phyloP scores from a whole-genome alignment of 1,140 invertebrate genomes.

The Lanistes nyassanus region DNA sequence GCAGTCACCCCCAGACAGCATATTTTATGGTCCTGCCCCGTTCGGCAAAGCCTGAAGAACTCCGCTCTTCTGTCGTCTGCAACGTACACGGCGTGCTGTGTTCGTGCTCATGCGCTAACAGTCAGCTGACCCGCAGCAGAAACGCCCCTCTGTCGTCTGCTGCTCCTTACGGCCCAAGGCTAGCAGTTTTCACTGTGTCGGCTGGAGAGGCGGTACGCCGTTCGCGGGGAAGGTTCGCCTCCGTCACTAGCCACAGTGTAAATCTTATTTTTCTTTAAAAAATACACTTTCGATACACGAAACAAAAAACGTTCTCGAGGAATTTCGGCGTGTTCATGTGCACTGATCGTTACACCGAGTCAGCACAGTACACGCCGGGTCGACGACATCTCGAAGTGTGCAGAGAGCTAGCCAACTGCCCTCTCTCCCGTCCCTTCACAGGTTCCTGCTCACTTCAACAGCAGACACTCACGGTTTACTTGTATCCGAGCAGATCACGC shows the following conservation, averaged over 20 bases:
- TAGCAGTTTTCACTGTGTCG: neutral
- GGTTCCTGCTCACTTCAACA: neutral
- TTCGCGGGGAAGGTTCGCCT: neutral
- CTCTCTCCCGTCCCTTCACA: neutral
- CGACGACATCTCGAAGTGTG: neutral
- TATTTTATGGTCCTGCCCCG: neutral
- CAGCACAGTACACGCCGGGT: neutral
- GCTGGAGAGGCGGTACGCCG: neutral
- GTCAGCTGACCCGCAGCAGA: conserved; percentile 15
- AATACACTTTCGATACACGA: neutral
- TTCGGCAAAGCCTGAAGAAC: neutral
- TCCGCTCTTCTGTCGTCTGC: conserved; percentile 4
- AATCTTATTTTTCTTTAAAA: neutral
- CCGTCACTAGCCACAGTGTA: neutral
- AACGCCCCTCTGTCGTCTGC: conserved; percentile 21
- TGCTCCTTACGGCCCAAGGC: neutral
- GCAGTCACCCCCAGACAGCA: too few species aligned
- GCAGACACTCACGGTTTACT: neutral
- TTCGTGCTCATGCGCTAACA: neutral
- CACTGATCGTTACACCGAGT: neutral
- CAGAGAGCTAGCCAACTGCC: neutral
- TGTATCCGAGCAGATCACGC: neutral
- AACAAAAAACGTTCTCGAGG: too few species aligned
- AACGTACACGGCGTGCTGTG: neutral
- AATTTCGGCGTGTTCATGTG: neutral